Conservation (phyloP, 1,140 invertebrate genomes). For the Campoletis sonorensis region DNA sequence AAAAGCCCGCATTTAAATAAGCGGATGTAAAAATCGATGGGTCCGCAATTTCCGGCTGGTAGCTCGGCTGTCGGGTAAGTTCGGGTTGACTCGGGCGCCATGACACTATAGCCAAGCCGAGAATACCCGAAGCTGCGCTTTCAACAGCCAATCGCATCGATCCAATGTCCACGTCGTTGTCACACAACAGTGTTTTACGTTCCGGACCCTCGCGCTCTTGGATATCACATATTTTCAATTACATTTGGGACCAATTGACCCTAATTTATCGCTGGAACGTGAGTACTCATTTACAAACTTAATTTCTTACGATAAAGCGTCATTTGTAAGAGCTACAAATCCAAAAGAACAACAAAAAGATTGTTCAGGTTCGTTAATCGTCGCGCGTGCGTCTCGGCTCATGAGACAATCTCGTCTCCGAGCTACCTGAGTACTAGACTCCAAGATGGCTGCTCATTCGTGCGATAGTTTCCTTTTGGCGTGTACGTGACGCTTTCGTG, state of each 20-base stretch:
- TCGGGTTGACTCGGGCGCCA: background rate
- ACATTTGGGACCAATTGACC: conserved; percentile 64
- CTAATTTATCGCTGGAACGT: conserved; percentile 60
- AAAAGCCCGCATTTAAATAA: background rate
- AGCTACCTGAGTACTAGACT: conserved; percentile 47
- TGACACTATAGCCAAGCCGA: background rate
- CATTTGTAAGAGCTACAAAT: conserved; percentile 1
- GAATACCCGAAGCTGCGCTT: conserved; percentile 8
- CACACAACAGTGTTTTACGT: conserved; percentile 67
- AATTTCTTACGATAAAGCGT: conserved; percentile 31
- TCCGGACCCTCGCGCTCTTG: conserved; percentile 60
- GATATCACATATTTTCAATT: conserved; percentile 61
- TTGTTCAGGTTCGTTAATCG: background rate
- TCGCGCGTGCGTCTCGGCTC: conserved; percentile 63
- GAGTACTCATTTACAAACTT: conserved; percentile 57
- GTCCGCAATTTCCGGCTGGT: too few species aligned
- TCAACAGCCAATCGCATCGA: conserved; percentile 69
- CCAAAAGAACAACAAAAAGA: background rate
- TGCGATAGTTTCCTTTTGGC: conserved; percentile 64
- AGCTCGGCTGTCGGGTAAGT: background rate
- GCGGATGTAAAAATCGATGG: too few species aligned
- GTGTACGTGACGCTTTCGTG: conserved; percentile 45
- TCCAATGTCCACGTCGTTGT: conserved; percentile 69
- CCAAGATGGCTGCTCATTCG: conserved; percentile 70
- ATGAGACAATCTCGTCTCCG: conserved; percentile 52